A percentile compares a stretch with the other conserved stretches of the same genome.
phyloP scores from a whole-genome alignment of 2,113 vertebrate species.

The Fukomys damarensis region DNA sequence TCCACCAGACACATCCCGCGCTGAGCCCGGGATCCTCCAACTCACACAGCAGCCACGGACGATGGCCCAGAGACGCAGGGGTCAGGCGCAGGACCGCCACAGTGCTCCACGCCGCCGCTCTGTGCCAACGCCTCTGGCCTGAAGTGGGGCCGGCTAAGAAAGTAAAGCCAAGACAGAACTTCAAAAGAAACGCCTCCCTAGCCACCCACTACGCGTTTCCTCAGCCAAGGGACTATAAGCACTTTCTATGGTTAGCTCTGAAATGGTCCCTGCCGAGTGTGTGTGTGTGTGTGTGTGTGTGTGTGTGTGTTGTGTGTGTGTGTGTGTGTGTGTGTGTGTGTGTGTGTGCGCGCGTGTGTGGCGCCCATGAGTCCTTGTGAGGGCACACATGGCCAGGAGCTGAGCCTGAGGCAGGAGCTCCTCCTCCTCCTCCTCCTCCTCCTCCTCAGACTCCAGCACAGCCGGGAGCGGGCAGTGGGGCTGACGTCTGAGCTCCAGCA shows the following conservation, averaged over 20 bases:
- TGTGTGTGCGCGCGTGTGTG: no score
- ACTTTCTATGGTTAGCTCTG: neutral
- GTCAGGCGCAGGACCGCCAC: neutral
- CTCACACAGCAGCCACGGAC: neutral
- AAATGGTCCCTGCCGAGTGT: neutral
- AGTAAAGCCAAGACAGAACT: neutral
- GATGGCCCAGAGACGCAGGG: neutral
- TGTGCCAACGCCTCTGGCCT: neutral
- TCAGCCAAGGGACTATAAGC: neutral
- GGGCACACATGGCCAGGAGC: neutral
- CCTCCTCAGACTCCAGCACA: no score
- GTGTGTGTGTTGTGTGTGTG: neutral
- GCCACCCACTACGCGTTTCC: neutral
- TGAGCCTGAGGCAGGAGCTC: no score
- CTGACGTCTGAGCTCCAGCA: no score
- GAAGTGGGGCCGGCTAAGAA: neutral
- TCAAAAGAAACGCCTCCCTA: neutral
- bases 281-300: accelerated
- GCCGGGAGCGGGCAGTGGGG: no score
- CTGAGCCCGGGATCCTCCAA: neutral
- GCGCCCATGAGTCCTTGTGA: no score
- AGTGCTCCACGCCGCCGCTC: no score
- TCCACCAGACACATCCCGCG: neutral
- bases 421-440: no score
- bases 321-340: neutral